Evolutionary conservation across 2,888 invertebrate genomes (phyloP).

Genomic region (Sialis lutaria): DNA sequence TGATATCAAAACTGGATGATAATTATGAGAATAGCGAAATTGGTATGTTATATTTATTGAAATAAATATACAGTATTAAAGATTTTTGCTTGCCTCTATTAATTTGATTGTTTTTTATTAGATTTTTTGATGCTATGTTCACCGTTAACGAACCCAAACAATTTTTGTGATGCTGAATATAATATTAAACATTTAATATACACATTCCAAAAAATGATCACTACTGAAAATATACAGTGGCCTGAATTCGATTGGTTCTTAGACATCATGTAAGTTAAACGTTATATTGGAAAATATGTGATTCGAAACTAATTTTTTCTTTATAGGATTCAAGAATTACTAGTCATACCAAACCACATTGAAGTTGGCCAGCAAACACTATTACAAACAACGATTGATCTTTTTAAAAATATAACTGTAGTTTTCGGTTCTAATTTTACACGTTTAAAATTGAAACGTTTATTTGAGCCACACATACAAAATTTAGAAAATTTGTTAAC

Average conservation of each 20-base stretch:
- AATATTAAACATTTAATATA: constrained; percentile 37
- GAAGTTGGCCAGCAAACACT: constrained; percentile 32
- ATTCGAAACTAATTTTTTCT: constrained; percentile 5
- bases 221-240: constrained; percentile 47
- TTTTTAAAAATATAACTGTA: constrained; percentile 38
- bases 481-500: constrained; percentile 43
- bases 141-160: constrained; percentile 35
- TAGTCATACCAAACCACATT: constrained; percentile 35
- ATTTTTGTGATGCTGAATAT: constrained; percentile 40
- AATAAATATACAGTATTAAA: not conserved
- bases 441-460: constrained; percentile 32
- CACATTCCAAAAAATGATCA: constrained; percentile 40
- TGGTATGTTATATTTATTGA: constrained; percentile 17
- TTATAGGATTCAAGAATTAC: constrained; percentile 36
- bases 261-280: constrained; percentile 36
- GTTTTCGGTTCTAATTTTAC: constrained; percentile 51
- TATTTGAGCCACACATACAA: constrained; percentile 36
- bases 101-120: constrained; percentile 5
- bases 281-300: constrained; percentile 4
- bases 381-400: constrained; percentile 32
- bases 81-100: not conserved
- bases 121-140: constrained; percentile 28
- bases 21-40: constrained; percentile 19
- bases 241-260: constrained; percentile 51
- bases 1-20: constrained; percentile 19